phyloP scores from a whole-genome alignment of 2,888 invertebrate species.

The Camponotus fellah region DNA sequence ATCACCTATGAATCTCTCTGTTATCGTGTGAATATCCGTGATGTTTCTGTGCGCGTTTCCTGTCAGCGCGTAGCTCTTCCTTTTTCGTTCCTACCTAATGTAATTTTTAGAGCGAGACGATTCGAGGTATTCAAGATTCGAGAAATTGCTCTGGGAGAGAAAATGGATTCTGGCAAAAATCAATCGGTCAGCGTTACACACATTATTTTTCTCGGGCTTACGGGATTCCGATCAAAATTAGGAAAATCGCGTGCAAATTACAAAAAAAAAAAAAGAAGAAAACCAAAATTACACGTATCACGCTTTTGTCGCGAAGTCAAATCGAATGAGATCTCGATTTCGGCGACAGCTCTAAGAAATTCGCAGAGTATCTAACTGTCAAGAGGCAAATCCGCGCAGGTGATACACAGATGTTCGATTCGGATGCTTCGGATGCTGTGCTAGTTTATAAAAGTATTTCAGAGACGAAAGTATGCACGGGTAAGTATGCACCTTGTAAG shows the following conservation, averaged over 20 bases:
- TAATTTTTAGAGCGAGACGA: slow-evolving; percentile 52
- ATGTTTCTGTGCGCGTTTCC: slow-evolving; percentile 37
- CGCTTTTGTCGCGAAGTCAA: background rate
- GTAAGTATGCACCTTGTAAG: slow-evolving; percentile 66
- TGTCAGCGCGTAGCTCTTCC: slow-evolving; percentile 38
- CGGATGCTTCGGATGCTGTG: background rate
- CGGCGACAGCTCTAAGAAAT: background rate
- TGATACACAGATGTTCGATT: slow-evolving; percentile 15
- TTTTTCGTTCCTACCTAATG: slow-evolving; percentile 28
- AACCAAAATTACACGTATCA: too few species aligned
- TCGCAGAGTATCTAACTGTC: background rate
- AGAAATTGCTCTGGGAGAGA: background rate
- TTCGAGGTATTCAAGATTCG: slow-evolving; percentile 52
- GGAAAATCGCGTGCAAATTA: background rate
- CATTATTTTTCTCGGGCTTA: background rate
- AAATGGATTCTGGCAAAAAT: background rate
- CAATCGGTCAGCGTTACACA: background rate
- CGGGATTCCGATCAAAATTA: background rate
- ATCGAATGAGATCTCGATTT: slow-evolving; percentile 1
- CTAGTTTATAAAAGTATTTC: slow-evolving; percentile 70
- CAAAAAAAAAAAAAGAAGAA: background rate
- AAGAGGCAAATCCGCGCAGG: background rate
- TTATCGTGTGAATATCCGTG: slow-evolving; percentile 52
- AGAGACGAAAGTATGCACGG: slow-evolving; percentile 29
- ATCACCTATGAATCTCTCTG: slow-evolving; percentile 72